Evolutionary conservation across 2,797 vertebrate species (phyloP).

Genomic region (Crocidura indochinensis): DNA sequence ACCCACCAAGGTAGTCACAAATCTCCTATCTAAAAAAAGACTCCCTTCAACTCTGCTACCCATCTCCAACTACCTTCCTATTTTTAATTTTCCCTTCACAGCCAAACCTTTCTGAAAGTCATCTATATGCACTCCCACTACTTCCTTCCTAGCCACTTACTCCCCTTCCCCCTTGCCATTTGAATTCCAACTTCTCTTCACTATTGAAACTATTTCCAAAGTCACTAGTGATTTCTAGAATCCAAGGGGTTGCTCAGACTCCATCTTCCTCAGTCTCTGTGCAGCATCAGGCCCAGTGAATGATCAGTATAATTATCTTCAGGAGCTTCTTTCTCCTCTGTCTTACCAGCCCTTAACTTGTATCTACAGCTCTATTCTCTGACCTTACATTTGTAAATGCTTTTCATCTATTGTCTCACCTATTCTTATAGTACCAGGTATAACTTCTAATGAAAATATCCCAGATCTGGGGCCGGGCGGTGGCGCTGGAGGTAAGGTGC

Average conservation of each 20-base stretch:
- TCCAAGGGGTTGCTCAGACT: not conserved
- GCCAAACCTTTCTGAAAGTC: slow-evolving; percentile 78
- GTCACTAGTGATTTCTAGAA: slow-evolving; percentile 60
- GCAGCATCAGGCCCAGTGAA: not conserved
- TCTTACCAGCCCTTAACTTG: slow-evolving; percentile 35
- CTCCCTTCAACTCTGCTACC: slow-evolving; percentile 66
- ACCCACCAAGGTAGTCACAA: slow-evolving; percentile 65
- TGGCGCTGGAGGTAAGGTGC: no score
- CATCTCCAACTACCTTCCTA: slow-evolving; percentile 78
- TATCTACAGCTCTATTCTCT: slow-evolving; percentile 59
- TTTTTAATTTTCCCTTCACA: slow-evolving; percentile 83
- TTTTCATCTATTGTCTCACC: slow-evolving; percentile 76
- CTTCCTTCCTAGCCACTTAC: slow-evolving; percentile 77
- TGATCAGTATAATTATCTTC: not conserved
- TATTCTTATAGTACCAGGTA: slow-evolving; percentile 73
- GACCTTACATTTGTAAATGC: slow-evolving; percentile 47
- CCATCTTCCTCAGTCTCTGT: not conserved
- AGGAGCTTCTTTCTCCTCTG: slow-evolving; percentile 3
- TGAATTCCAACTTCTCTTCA: slow-evolving; percentile 66
- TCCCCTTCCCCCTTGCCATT: slow-evolving; percentile 61
- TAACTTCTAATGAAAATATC: slow-evolving; percentile 71
- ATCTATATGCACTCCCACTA: slow-evolving; percentile 84
- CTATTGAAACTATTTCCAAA: slow-evolving; percentile 69
- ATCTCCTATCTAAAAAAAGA: slow-evolving; percentile 79
- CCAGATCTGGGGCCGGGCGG: no score